phyloP scores from a whole-genome alignment of 2,113 vertebrate genomes.

The Casuarius casuarius region DNA sequence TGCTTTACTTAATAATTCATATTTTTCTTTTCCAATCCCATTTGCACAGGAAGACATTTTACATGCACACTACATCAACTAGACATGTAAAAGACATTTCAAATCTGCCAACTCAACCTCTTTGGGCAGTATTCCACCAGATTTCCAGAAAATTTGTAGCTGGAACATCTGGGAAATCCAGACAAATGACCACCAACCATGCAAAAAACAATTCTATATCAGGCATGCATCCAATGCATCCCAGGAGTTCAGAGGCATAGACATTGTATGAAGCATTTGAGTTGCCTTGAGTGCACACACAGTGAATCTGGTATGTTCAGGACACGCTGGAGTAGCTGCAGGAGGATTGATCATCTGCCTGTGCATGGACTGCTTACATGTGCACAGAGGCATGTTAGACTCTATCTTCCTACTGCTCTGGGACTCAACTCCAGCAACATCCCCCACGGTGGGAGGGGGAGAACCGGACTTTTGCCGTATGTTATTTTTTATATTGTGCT shows the following conservation, averaged over 20 bases:
- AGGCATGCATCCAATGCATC: not conserved
- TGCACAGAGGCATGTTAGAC: not conserved
- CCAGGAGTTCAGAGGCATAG: not conserved
- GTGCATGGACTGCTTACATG: fast-evolving
- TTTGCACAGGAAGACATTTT: slow-evolving; percentile 5
- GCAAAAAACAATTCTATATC: not conserved
- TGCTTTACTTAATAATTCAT: not conserved
- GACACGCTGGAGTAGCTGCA: not conserved
- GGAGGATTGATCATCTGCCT: not conserved
- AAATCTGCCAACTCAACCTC: not conserved
- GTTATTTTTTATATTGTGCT: not conserved
- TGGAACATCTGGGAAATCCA: slow-evolving; percentile 49
- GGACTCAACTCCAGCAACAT: not conserved
- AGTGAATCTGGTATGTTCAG: not conserved
- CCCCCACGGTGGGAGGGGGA: not conserved
- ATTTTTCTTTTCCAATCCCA: not conserved
- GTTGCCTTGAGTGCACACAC: not conserved
- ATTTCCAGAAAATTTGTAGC: slow-evolving; percentile 51
- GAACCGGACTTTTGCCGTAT: not conserved
- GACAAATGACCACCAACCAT: slow-evolving; percentile 27
- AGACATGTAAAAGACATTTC: slow-evolving; percentile 17
- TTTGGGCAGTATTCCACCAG: slow-evolving; percentile 47
- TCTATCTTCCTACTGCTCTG: not conserved
- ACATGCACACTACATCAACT: slow-evolving; percentile 21
- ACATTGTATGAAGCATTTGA: not conserved